These are phyloP conservation scores for Hydroisotoma schaefferi DNA, from an alignment of 2,888 invertebrate species.

Conservation along the genomic window DNA sequence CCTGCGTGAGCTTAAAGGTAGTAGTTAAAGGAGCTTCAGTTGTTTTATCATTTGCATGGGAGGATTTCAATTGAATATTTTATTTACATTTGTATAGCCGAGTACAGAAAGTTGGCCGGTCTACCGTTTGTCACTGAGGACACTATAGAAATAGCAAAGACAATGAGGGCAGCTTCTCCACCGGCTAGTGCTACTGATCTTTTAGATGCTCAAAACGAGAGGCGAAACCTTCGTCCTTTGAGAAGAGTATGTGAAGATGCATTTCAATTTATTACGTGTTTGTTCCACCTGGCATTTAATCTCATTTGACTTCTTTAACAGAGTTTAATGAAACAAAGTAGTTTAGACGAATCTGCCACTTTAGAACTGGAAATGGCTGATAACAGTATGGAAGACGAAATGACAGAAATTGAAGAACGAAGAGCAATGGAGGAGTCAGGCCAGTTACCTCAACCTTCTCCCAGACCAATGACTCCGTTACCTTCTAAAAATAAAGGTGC, in stretches of 20 bases:
- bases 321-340: conserved; percentile 87
- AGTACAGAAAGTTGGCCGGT: conserved; percentile 60
- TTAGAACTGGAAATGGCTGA: conserved; percentile 68
- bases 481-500: conserved; percentile 51
- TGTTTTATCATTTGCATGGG: conserved; percentile 8
- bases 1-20: conserved; percentile 70
- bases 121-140: conserved; percentile 82
- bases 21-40: no score
- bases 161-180: conserved; percentile 92
- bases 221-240: conserved; percentile 67
- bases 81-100: conserved; percentile 33
- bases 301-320: conserved; percentile 51
- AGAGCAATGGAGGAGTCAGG: conserved; percentile 53
- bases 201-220: conserved; percentile 77
- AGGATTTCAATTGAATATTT: no score
- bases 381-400: conserved; percentile 54
- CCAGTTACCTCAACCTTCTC: conserved; percentile 56
- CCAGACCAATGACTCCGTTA: conserved; percentile 57
- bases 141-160: conserved; percentile 86
- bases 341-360: conserved; percentile 75
- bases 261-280: no score
- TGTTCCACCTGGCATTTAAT: neutral
- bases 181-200: conserved; percentile 89
- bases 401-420: conserved; percentile 53
- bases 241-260: conserved; percentile 58